A percentile compares a stretch with the other conserved stretches of the same genome.
Evolutionary conservation across 2,888 invertebrate genomes (phyloP).

Genomic region (Troides oblongomaculatus): DNA sequence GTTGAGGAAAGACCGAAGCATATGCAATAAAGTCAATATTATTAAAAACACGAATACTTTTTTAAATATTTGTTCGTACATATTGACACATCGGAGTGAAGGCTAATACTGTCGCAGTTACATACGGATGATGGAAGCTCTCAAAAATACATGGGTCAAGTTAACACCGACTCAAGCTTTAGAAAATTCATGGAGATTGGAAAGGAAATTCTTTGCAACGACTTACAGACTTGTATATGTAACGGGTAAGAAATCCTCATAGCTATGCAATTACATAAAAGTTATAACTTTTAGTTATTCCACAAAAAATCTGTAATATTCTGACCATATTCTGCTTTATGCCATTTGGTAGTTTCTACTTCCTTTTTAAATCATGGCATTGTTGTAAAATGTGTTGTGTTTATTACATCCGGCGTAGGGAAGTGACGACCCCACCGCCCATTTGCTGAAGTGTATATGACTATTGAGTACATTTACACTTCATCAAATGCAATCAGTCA

Average conservation of each 20-base stretch:
- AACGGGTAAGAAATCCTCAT: constrained; percentile 46
- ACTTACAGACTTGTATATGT: constrained; percentile 59
- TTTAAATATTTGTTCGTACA: constrained; percentile 17
- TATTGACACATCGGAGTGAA: constrained; percentile 8
- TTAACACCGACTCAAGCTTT: constrained; percentile 56
- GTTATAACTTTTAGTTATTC: no score
- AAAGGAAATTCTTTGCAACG: constrained; percentile 61
- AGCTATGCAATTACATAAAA: not conserved
- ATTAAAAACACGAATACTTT: not conserved
- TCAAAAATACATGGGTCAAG: constrained; percentile 47
- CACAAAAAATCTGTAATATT: no score
- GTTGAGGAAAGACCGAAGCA: not conserved
- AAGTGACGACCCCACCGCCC: no score
- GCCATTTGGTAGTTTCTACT: no score
- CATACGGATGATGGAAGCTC: constrained; percentile 42
- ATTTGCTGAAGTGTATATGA: no score
- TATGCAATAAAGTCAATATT: constrained; percentile 1
- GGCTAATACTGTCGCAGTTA: constrained; percentile 1
- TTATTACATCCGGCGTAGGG: no score
- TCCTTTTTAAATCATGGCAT: no score
- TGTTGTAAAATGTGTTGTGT: no score
- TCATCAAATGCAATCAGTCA: no score
- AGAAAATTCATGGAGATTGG: constrained; percentile 56
- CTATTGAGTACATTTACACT: no score
- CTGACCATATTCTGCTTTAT: no score